phyloP scores from a whole-genome alignment of 2,888 invertebrate genomes.

The Thymelicus acteon region DNA sequence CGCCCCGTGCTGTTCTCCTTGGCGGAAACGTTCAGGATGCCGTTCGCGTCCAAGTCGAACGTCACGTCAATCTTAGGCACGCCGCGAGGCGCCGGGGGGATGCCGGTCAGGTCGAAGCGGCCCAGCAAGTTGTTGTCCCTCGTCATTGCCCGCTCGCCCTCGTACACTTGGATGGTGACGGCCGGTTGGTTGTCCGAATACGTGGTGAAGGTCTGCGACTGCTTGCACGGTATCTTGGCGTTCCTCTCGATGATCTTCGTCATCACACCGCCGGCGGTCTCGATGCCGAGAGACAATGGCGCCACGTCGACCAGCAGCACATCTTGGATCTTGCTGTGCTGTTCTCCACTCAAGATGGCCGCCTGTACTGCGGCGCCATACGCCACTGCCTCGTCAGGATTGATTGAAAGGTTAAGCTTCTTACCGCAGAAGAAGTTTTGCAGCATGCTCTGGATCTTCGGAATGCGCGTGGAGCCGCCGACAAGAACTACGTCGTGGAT shows the following conservation, averaged over 20 bases:
- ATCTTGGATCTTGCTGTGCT: constrained; percentile 90
- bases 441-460: constrained; percentile 90
- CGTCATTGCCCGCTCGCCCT: constrained; percentile 92
- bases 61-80: constrained; percentile 89
- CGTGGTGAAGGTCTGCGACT: constrained; percentile 90
- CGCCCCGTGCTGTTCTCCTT: constrained; percentile 87
- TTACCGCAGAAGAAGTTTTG: constrained; percentile 91
- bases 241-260: constrained; percentile 90
- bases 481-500: constrained; percentile 93
- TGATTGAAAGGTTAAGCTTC: constrained; percentile 89
- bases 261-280: constrained; percentile 93
- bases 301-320: constrained; percentile 85
- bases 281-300: constrained; percentile 89
- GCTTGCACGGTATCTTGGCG: constrained; percentile 88
- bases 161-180: constrained; percentile 89
- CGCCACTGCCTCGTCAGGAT: constrained; percentile 93
- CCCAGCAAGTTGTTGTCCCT: constrained; percentile 90
- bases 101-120: constrained; percentile 87
- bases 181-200: constrained; percentile 92
- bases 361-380: constrained; percentile 91
- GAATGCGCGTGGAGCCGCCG: constrained; percentile 92
- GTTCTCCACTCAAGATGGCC: constrained; percentile 89
- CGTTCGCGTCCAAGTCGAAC: constrained; percentile 91
- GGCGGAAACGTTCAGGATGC: constrained; percentile 94
- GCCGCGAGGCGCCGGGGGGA: constrained; percentile 88